phyloP scores from a whole-genome alignment of 2,888 invertebrate species.

The Nomada goodeniana region DNA sequence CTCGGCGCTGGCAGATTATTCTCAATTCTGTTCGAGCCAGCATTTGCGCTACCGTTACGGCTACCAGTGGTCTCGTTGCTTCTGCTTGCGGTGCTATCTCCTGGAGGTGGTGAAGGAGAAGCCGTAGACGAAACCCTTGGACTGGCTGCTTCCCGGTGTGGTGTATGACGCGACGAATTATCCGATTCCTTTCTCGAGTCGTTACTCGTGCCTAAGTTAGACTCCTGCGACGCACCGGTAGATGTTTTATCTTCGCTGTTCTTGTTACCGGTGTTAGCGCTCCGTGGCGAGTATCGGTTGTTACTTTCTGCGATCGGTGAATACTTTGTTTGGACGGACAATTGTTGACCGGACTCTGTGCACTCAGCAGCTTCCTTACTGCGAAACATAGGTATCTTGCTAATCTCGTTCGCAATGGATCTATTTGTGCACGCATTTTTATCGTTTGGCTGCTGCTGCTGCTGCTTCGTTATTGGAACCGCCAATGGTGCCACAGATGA shows the following conservation, averaged over 20 bases:
- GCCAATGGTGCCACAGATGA: slow-evolving; percentile 75
- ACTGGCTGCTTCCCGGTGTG: slow-evolving; percentile 73
- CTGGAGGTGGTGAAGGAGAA: slow-evolving; percentile 77
- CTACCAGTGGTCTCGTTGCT: slow-evolving; percentile 18
- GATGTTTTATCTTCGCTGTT: slow-evolving; percentile 29
- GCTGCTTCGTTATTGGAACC: slow-evolving; percentile 76
- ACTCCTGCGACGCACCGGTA: slow-evolving; percentile 23
- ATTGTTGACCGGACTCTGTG: slow-evolving; percentile 35
- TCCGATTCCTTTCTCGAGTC: slow-evolving; percentile 47
- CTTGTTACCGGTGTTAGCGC: not conserved
- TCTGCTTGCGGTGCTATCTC: slow-evolving; percentile 30
- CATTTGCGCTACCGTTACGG: slow-evolving; percentile 16
- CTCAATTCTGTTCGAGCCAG: slow-evolving; percentile 33
- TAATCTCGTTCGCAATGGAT: slow-evolving; percentile 25
- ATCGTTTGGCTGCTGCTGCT: slow-evolving; percentile 48
- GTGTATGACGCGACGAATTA: slow-evolving; percentile 35
- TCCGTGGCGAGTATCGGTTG: slow-evolving; percentile 48
- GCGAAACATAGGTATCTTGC: slow-evolving; percentile 38
- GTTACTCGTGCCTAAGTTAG: slow-evolving; percentile 37
- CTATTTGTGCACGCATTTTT: slow-evolving; percentile 33
- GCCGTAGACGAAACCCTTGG: slow-evolving; percentile 79
- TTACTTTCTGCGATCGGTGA: slow-evolving; percentile 45
- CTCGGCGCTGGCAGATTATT: slow-evolving; percentile 46
- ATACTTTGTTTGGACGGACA: slow-evolving; percentile 57
- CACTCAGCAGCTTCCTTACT: slow-evolving; percentile 49